Base-by-base conservation (phyloP, 1,140 invertebrate species). In the Caenorhabditis tropicalis region DNA sequence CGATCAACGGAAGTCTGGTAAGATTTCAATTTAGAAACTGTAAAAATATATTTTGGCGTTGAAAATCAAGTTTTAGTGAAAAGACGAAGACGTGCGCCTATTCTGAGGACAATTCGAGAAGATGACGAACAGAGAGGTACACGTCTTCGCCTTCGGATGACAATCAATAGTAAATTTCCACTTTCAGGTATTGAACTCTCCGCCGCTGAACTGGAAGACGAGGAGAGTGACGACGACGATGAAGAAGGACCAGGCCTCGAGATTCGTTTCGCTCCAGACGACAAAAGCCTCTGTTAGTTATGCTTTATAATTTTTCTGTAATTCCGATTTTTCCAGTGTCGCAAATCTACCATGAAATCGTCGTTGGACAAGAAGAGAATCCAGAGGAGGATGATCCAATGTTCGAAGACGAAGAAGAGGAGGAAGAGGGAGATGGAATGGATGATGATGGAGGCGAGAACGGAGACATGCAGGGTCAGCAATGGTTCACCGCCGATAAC, bases 1-100 rank as follows among this genome's bases (percentile, higher is more conserved):
- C 36, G 94, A 95, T 91, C 92, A 92, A 27, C 92, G 93, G 90
- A 90, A 94, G 86, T 92, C 93, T 65, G 91, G 91, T 92, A 86
- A 10, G 65, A 12, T 33, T 74, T 74, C 36, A 31, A 39, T 15
- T 33, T 58, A 29, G 16, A 19, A 51, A 51, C n/a, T n/a, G n/a
- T n/a, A n/a, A 27, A 56, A 15, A 27, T 9, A 29, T n/a, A 24
- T 51, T 51, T 51, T 51, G 49, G 10, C 43, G 10, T 46, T 19
- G n/a, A 51, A 51, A 51, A 1, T 51, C n/a, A n/a, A 43, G 7
- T 43, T 74, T 74, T 74, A 74, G 65, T 74, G n/a, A 9, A n/a
- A 31, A 70, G 65, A 74, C 65, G 65, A 31, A 74, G 65, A 74
- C 65, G 65, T 74, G 65, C 65, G 65, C 65, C 65, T 74, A n/a